A percentile compares a stretch with the other conserved stretches of the same genome.
Conservation (phyloP, 2,888 invertebrate species). For the Miltochrista miniata region DNA sequence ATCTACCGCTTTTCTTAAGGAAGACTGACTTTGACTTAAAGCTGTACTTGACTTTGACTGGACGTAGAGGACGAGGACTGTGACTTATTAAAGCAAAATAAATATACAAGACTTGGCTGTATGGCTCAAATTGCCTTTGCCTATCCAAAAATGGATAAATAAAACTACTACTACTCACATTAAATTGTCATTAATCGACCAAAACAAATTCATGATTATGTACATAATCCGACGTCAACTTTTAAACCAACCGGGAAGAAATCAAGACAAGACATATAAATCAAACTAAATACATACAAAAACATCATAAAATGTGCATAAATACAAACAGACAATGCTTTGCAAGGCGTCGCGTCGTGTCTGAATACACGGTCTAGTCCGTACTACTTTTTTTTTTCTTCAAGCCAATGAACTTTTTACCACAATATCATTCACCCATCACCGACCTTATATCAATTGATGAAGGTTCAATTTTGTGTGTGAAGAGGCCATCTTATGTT, state of each 20-base stretch:
- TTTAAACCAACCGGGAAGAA: neutral
- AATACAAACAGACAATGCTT: conserved; percentile 39
- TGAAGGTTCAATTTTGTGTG: conserved; percentile 23
- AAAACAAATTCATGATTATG: no score
- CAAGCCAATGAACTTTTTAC: conserved; percentile 47
- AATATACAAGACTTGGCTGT: no score
- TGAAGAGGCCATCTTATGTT: neutral
- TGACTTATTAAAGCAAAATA: no score
- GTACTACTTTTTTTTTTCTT: conserved; percentile 51
- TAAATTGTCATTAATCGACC: no score
- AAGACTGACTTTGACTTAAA: no score
- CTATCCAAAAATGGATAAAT: no score
- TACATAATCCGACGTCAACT: no score
- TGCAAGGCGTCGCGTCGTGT: conserved; percentile 42
- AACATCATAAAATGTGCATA: conserved; percentile 21
- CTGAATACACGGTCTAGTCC: conserved; percentile 43
- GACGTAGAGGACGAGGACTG: no score
- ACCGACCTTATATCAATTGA: neutral
- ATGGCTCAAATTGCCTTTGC: no score
- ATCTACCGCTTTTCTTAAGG: no score
- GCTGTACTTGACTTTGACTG: no score
- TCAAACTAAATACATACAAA: conserved; percentile 6
- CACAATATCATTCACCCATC: conserved; percentile 2
- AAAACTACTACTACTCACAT: no score
- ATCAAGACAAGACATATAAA: neutral